phyloP scores from a whole-genome alignment of 2,888 invertebrate genomes.

The Eurytoma adleriae region DNA sequence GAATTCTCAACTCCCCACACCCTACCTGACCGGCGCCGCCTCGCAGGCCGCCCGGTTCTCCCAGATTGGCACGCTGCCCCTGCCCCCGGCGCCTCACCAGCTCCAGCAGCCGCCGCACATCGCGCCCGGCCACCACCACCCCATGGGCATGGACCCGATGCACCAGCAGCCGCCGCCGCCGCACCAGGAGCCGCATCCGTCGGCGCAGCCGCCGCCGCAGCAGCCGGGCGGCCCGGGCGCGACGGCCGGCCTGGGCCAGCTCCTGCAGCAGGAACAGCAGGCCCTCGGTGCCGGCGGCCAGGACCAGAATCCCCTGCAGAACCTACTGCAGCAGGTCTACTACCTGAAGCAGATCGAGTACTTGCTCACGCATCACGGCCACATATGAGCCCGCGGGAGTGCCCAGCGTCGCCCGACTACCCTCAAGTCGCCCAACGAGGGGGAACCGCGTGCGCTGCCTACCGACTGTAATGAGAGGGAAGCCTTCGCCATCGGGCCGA shows the following conservation, averaged over 20 bases:
- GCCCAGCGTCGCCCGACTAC: background rate
- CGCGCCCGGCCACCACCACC: constrained; percentile 16
- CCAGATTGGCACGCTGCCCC: constrained; percentile 65
- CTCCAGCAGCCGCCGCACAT: constrained; percentile 60
- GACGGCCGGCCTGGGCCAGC: constrained; percentile 69
- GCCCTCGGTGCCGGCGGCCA: constrained; percentile 58
- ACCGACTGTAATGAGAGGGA: constrained; percentile 4
- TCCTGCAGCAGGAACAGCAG: constrained; percentile 69
- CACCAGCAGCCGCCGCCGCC: constrained; percentile 67
- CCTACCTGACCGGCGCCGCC: constrained; percentile 66
- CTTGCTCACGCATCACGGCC: constrained; percentile 71
- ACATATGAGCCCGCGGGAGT: constrained; percentile 62
- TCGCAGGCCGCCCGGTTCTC: constrained; percentile 64
- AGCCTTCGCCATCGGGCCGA: constrained; percentile 9
- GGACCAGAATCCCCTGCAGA: constrained; percentile 73
- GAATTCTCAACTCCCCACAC: constrained; percentile 72
- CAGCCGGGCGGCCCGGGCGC: constrained; percentile 61
- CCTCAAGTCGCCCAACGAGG: background rate
- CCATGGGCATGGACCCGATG: constrained; percentile 33
- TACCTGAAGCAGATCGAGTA: constrained; percentile 72
- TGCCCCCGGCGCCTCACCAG: constrained; percentile 61
- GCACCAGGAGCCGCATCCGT: constrained; percentile 65
- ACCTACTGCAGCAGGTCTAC: constrained; percentile 72
- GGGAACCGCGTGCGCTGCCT: constrained; percentile 31
- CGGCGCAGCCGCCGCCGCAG: constrained; percentile 59